These are phyloP conservation scores for Cetoscarus ocellatus DNA, from an alignment of 2,797 vertebrate genomes.

Conservation along the genomic window DNA sequence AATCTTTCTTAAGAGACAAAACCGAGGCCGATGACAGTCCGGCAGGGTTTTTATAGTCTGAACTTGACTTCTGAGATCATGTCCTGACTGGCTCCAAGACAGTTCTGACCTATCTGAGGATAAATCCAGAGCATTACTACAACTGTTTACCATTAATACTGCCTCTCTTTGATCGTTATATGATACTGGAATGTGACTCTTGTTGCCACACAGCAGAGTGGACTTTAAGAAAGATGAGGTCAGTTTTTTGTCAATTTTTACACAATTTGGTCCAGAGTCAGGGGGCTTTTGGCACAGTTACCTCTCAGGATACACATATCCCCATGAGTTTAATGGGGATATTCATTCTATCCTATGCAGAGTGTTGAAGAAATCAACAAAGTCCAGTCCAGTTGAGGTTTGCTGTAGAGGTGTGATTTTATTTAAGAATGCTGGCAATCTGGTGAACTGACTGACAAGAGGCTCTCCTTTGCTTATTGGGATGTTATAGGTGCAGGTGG, in stretches of 20 bases:
- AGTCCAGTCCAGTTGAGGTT: too few relatives aligned
- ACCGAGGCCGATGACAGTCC: slow-evolving; percentile 47
- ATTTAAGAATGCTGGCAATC: too few relatives aligned
- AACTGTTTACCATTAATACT: slow-evolving; percentile 38
- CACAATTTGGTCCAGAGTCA: neutral
- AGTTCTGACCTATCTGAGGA: slow-evolving; percentile 33
- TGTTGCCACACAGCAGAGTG: slow-evolving; percentile 15
- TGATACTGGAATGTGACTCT: slow-evolving; percentile 20
- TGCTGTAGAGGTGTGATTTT: too few relatives aligned
- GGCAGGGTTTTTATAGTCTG: slow-evolving; percentile 62
- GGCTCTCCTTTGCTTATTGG: too few relatives aligned
- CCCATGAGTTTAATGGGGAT: too few relatives aligned
- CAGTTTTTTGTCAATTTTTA: neutral
- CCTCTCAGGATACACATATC: too few relatives aligned
- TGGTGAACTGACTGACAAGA: too few relatives aligned
- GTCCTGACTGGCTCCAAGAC: slow-evolving; percentile 42
- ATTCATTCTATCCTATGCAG: too few relatives aligned
- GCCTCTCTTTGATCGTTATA: slow-evolving; percentile 24
- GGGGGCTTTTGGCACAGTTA: too few relatives aligned
- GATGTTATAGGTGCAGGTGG: too few relatives aligned
- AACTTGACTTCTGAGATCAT: slow-evolving; percentile 52
- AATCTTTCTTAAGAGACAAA: slow-evolving; percentile 67
- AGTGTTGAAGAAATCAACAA: too few relatives aligned
- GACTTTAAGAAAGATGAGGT: neutral
- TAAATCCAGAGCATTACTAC: slow-evolving; percentile 41